Evolutionary conservation across 2,888 invertebrate species (phyloP).

Genomic region (Tachina fera): DNA sequence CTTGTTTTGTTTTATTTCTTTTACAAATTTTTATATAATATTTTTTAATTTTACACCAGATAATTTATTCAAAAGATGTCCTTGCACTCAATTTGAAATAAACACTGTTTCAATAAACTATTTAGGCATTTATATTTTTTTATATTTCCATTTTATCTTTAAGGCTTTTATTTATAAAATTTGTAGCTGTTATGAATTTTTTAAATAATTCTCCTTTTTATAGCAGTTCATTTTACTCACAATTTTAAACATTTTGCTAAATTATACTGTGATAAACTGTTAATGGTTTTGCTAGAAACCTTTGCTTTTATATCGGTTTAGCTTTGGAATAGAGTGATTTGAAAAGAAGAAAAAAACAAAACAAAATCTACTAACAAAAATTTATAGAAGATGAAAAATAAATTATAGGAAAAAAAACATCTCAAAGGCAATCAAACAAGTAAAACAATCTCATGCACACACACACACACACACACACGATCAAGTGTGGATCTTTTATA

Average conservation of each 20-base stretch:
- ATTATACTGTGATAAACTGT: conserved; percentile 78
- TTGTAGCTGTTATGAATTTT: conserved; percentile 10
- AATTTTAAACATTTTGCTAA: conserved; percentile 79
- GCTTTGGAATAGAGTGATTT: conserved; percentile 35
- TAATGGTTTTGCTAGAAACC: conserved; percentile 73
- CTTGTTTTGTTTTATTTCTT: too few species aligned
- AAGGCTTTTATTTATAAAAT: not conserved
- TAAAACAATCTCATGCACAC: conserved; percentile 24
- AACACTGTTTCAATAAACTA: conserved; percentile 22
- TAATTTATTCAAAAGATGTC: conserved; percentile 15
- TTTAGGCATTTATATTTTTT: conserved; percentile 11
- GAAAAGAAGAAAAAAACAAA: conserved; percentile 28
- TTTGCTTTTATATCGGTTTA: conserved; percentile 76
- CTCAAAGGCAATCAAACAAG: conserved; percentile 57
- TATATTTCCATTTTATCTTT: not conserved
- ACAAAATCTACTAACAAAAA: conserved; percentile 56
- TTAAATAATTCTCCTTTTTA: conserved; percentile 2
- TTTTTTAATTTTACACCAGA: not conserved
- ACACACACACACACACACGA: conserved; percentile 3
- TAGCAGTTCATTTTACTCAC: conserved; percentile 74
- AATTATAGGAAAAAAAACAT: conserved; percentile 61
- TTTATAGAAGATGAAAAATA: conserved; percentile 67
- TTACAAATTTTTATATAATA: too few species aligned
- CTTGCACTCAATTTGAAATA: conserved; percentile 23
- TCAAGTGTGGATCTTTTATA: conserved; percentile 13